A percentile compares a stretch with the other conserved stretches of the same genome.
Conservation (phyloP, 2,888 invertebrate species). For the Cephus pulcher region DNA sequence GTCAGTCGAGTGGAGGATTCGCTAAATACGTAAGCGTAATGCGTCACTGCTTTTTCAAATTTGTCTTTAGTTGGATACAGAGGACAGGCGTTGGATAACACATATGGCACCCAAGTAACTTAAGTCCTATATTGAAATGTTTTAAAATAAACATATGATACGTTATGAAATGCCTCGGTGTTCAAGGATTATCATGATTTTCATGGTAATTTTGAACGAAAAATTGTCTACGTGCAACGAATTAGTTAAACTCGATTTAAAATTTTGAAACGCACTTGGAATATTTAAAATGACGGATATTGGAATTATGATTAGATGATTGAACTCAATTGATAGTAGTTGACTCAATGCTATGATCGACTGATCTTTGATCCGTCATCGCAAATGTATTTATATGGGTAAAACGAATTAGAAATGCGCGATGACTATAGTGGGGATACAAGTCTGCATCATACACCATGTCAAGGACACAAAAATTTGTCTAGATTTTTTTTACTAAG, state of each 20-base stretch:
- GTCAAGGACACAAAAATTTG: neutral
- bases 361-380: slow-evolving; percentile 6
- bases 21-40: neutral
- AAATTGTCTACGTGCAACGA: neutral
- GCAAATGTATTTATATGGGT: slow-evolving; percentile 18
- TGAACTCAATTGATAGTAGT: neutral
- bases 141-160: neutral
- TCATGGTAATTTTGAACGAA: neutral
- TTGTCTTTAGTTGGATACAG: neutral
- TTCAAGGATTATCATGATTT: neutral
- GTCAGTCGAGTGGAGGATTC: neutral
- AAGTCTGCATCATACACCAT: neutral
- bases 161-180: neutral
- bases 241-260: neutral
- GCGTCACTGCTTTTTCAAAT: neutral
- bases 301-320: neutral
- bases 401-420: slow-evolving; percentile 16
- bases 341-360: neutral
- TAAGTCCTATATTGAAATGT: too few species aligned
- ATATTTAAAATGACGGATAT: neutral
- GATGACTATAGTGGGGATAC: neutral
- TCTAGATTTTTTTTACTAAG: neutral
- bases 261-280: neutral
- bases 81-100: neutral
- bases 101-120: neutral